These are phyloP conservation scores for Xyrichtys novacula DNA, from an alignment of 2,797 vertebrate species.

Conservation along the genomic window DNA sequence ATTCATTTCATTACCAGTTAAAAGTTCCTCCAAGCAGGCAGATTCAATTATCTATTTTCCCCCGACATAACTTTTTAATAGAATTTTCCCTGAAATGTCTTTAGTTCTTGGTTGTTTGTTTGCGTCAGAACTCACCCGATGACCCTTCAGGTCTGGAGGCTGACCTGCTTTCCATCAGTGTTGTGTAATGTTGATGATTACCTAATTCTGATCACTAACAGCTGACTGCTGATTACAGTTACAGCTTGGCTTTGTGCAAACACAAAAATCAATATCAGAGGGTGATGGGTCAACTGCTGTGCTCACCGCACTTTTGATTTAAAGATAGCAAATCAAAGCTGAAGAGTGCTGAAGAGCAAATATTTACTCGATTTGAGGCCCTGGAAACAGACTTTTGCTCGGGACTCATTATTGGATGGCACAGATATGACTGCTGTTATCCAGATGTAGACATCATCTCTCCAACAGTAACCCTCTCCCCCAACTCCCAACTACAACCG, in stretches of 20 bases:
- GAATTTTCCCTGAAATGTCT: neutral
- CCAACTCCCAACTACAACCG: slow-evolving; percentile 29
- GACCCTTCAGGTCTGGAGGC: slow-evolving; percentile 12
- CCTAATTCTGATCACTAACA: slow-evolving; percentile 31
- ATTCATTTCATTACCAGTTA: no score
- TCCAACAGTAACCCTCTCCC: slow-evolving; percentile 17
- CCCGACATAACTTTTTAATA: neutral
- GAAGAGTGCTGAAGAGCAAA: slow-evolving; percentile 10
- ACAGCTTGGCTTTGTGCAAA: slow-evolving; percentile 17
- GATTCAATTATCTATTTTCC: neutral
- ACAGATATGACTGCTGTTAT: slow-evolving; percentile 31
- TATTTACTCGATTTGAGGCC: slow-evolving; percentile 9
- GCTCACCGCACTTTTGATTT: neutral
- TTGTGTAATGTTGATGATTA: slow-evolving; percentile 45
- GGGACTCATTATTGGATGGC: slow-evolving; percentile 40
- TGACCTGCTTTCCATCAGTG: slow-evolving; percentile 18
- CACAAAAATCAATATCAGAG: slow-evolving; percentile 28
- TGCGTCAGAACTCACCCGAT: slow-evolving; percentile 4
- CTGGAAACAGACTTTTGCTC: slow-evolving; percentile 32
- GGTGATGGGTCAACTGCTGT: slow-evolving; percentile 2
- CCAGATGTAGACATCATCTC: slow-evolving; percentile 39
- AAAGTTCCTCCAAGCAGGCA: neutral
- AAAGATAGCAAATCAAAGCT: neutral
- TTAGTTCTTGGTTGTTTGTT: neutral
- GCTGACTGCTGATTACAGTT: slow-evolving; percentile 34